Conservation (phyloP, 2,888 invertebrate species). For the Amphimallon solstitiale region DNA sequence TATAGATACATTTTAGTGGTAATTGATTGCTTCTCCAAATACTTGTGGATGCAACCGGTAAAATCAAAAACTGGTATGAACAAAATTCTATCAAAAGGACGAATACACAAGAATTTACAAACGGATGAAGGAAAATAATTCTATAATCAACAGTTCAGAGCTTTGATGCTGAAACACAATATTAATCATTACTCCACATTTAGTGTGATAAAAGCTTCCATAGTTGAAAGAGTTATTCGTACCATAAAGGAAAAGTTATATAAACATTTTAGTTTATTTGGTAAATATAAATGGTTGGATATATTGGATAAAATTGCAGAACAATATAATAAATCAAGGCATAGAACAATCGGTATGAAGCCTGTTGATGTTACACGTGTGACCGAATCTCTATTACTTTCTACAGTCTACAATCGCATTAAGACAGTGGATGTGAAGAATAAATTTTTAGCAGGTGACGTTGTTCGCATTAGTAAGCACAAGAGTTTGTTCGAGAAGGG, state of each 20-base stretch:
- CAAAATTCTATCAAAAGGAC: conserved; percentile 35
- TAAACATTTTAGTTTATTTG: conserved; percentile 48
- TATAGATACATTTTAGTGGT: conserved; percentile 55
- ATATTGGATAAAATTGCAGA: background rate
- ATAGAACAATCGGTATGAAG: conserved; percentile 48
- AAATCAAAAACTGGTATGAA: conserved; percentile 54
- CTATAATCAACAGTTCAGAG: conserved; percentile 48
- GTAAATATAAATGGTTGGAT: conserved; percentile 47
- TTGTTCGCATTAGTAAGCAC: conserved; percentile 53
- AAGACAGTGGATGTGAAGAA: conserved; percentile 43
- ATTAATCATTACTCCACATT: conserved; percentile 49
- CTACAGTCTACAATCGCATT: conserved; percentile 34
- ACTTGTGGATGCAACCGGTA: conserved; percentile 55
- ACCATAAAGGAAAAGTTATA: conserved; percentile 42
- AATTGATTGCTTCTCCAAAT: conserved; percentile 60
- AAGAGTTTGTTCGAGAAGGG: conserved; percentile 51
- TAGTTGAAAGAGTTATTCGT: conserved; percentile 38
- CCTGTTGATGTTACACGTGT: conserved; percentile 39
- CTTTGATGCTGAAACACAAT: conserved; percentile 47
- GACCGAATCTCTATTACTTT: background rate
- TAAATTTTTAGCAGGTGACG: conserved; percentile 51
- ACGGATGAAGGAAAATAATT: conserved; percentile 53
- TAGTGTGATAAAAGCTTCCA: conserved; percentile 43
- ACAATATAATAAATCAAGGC: conserved; percentile 23
- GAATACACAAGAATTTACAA: conserved; percentile 49